Conservation (phyloP, 2,888 invertebrate species). For the Hydroisotoma schaefferi region DNA sequence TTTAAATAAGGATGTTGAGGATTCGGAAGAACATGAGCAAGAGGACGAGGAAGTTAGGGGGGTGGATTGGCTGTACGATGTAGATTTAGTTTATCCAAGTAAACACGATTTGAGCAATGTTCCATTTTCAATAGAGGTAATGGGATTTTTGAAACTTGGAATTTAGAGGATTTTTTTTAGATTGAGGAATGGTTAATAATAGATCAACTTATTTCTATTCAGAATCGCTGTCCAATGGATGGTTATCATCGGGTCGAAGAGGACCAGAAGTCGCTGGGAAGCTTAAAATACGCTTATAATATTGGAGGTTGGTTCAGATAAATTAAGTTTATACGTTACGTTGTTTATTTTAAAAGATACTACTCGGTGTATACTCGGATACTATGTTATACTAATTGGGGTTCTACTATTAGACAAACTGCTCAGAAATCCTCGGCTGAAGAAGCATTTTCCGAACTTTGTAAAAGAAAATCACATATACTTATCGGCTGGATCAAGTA, state of each 20-base stretch:
- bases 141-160: background rate
- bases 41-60: background rate
- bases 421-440: slow-evolving; percentile 23
- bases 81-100: background rate
- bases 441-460: slow-evolving; percentile 16
- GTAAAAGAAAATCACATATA: slow-evolving; percentile 21
- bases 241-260: background rate
- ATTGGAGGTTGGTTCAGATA: no score
- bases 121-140: background rate
- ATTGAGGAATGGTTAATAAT: no score
- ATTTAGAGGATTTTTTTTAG: no score
- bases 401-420: no score
- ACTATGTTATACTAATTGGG: no score
- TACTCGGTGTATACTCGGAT: no score
- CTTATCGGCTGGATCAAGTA: slow-evolving; percentile 27
- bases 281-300: background rate
- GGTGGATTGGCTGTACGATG: slow-evolving; percentile 7
- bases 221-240: no score
- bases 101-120: background rate
- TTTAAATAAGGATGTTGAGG: background rate
- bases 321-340: no score
- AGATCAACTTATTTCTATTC: no score
- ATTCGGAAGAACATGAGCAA: background rate
- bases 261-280: background rate
- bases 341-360: no score